phyloP scores from a whole-genome alignment of 2,113 vertebrate species.

The Oncorhynchus masou region DNA sequence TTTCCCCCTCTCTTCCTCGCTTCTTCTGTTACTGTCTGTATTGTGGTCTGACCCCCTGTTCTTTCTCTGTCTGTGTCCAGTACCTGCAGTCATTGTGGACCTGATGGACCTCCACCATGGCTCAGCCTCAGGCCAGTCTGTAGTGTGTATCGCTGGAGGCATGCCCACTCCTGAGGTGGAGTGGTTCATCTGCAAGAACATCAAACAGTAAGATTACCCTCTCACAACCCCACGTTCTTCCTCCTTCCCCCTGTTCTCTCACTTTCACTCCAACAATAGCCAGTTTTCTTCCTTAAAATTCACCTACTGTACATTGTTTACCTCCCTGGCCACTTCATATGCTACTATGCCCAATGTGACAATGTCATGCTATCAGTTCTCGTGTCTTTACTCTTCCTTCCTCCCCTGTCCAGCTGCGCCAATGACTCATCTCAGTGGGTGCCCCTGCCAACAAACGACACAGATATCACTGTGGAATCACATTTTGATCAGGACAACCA shows the following conservation, averaged over 20 bases:
- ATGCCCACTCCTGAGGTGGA: conserved; percentile 88
- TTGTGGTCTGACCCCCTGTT: background rate
- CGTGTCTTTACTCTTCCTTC: background rate
- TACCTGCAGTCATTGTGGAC: conserved; percentile 88
- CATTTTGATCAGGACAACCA: conserved; percentile 74
- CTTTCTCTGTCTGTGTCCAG: conserved; percentile 62
- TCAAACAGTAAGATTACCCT: conserved; percentile 83
- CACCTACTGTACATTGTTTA: too few species aligned
- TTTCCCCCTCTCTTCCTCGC: too few species aligned
- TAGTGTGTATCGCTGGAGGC: conserved; percentile 84
- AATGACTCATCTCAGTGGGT: conserved; percentile 89
- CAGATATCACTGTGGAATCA: conserved; percentile 79
- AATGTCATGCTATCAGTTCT: too few species aligned
- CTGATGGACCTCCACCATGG: conserved; percentile 89
- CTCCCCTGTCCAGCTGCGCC: conserved; percentile 79
- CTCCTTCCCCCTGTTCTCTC: too few species aligned
- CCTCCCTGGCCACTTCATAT: too few species aligned
- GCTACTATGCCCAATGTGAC: too few species aligned
- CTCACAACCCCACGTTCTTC: too few species aligned
- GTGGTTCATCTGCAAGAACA: conserved; percentile 94
- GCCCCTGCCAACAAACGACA: conserved; percentile 81
- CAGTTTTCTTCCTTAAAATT: background rate
- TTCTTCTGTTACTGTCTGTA: background rate
- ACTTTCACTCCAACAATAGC: background rate
- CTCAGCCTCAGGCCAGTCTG: conserved; percentile 83